Evolutionary conservation across 1,140 invertebrate genomes (phyloP), one percentile per base, ranked within the genome.

Genomic region (Lethocerus indicus): DNA sequence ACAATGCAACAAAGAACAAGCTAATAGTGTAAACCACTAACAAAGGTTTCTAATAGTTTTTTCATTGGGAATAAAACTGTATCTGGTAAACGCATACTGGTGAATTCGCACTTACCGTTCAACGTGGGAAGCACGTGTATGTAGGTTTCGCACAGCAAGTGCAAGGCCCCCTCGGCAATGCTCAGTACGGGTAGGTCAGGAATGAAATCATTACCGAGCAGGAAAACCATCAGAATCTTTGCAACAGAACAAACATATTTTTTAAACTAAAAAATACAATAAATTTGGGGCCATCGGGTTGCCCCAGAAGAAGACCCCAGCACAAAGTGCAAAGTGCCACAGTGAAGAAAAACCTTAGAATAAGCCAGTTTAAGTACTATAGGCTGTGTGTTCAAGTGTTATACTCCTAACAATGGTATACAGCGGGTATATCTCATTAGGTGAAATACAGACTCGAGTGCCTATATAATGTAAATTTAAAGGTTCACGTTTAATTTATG

Each of bases 191-290:
- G 92, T 47, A 97, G 68, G 67, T 95, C 76, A 0, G 93, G 93
- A 58, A 98, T 87, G 66, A 98, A 98, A 67, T 98, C 93, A 66
- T 98, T 98, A 37, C 93, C 93, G 5, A 97, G 83, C 24, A 98
- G 67, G 64, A 96, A 96, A 1, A 88, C 85, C 86, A 98, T 90
- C 6, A 97, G 65, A 3, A 97, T 78, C 84, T 64, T 39, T 13
- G n/a, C n/a, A 58, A 63, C 24, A n/a, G n/a, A n/a, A n/a, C n/a
- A n/a, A n/a, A n/a, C n/a, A n/a, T n/a, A n/a, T n/a, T n/a, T n/a
- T 9, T 13, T 9, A 9, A 40, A 27, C 16, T 27, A 20, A 36
- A 7, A 32, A 16, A 48, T 47, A 27, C 21, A 14, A 46, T 46
- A 23, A 18, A 40, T 37, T 25, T 13, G 6, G 35, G 9, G 29